Evolutionary conservation across 1,140 invertebrate genomes (phyloP).

Genomic region (Holotrichia oblita): DNA sequence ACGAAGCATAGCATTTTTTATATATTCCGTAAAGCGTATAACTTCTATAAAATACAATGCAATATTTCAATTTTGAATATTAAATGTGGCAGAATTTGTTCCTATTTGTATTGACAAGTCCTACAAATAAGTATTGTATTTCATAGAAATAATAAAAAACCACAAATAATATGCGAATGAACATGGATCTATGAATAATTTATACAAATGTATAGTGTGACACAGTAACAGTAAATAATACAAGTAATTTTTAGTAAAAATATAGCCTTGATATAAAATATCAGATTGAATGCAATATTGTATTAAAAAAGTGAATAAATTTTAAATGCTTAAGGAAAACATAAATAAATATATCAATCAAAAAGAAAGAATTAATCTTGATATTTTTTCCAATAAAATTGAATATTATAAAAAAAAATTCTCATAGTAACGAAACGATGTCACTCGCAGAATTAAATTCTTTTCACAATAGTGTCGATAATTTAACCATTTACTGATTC

Average conservation of each 20-base stretch:
- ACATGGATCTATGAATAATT: background rate
- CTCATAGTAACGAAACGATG: too few species aligned
- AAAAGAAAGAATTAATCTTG: too few species aligned
- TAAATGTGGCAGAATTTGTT: background rate
- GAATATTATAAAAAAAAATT: too few species aligned
- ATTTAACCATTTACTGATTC: too few species aligned
- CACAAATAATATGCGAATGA: background rate
- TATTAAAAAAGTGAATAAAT: too few species aligned
- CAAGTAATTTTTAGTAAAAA: constrained; percentile 7
- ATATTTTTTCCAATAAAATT: too few species aligned
- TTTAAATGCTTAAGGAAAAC: too few species aligned
- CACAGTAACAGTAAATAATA: background rate
- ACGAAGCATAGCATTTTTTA: background rate
- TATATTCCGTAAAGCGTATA: background rate
- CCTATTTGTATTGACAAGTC: background rate
- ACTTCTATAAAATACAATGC: constrained; percentile 3
- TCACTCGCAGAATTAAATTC: too few species aligned
- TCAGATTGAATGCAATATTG: too few species aligned
- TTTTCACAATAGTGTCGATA: too few species aligned
- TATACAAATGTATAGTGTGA: background rate
- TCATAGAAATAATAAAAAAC: background rate
- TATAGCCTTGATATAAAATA: background rate
- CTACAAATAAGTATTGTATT: background rate
- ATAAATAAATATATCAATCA: too few species aligned
- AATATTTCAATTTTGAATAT: background rate